Evolutionary conservation across 2,113 vertebrate species (phyloP).

Genomic region (Pseudopipra pipra): DNA sequence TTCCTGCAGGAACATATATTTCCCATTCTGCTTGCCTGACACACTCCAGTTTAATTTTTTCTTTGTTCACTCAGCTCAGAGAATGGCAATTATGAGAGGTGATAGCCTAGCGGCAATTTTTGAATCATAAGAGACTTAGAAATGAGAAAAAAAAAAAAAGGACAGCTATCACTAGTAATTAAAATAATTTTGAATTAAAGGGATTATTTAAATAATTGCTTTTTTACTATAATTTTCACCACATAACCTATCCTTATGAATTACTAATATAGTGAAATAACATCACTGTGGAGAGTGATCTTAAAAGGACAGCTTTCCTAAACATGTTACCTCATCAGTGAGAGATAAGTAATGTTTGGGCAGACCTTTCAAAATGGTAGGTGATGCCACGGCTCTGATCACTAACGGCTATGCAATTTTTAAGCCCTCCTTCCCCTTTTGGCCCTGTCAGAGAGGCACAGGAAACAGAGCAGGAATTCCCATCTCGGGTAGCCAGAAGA

Average conservation of each 20-base stretch:
- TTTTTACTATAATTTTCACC: constrained; percentile 47
- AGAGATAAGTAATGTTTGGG: neutral
- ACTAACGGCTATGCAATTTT: neutral
- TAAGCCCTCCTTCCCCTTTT: neutral
- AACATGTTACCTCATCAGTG: neutral
- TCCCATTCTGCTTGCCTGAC: constrained; percentile 45
- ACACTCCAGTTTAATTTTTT: constrained; percentile 56
- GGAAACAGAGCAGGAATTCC: constrained; percentile 58
- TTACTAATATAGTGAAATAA: constrained; percentile 63
- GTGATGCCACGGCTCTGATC: neutral
- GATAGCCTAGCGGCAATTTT: constrained; percentile 42
- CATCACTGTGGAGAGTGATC: constrained; percentile 14
- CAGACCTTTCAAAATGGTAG: neutral
- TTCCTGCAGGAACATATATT: constrained; percentile 56
- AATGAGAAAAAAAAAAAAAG: neutral
- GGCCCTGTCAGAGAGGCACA: constrained; percentile 23
- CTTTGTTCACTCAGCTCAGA: constrained; percentile 57
- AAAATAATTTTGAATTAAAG: constrained; percentile 74
- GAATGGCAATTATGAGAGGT: constrained; percentile 31
- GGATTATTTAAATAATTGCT: constrained; percentile 61
- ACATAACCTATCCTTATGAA: constrained; percentile 60
- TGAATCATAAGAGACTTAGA: constrained; percentile 51
- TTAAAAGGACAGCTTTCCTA: constrained; percentile 26
- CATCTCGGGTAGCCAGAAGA: constrained; percentile 33
- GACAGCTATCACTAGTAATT: constrained; percentile 65